phyloP scores from a whole-genome alignment of 1,140 invertebrate species.

The Heterodera schachtii region DNA sequence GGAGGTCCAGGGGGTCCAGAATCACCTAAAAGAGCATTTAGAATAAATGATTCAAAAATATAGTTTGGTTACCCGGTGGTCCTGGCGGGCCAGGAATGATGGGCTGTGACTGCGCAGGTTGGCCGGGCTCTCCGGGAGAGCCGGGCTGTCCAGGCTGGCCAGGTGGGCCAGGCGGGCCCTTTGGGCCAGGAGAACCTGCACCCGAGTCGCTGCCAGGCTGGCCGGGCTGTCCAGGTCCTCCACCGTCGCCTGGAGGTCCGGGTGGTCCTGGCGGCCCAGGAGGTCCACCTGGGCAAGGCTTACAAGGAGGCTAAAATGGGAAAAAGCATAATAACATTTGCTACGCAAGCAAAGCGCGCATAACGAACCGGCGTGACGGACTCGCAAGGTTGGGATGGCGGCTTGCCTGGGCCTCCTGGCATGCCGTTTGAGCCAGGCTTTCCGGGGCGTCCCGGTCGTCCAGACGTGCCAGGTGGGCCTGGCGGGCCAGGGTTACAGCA shows the following conservation, averaged over 20 bases:
- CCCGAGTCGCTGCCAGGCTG: slow-evolving; percentile 9
- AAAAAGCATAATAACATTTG: slow-evolving; percentile 24
- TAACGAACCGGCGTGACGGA: slow-evolving; percentile 46
- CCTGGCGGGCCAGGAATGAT: slow-evolving; percentile 31
- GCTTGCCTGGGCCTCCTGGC: slow-evolving; percentile 43
- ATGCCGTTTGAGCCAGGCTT: slow-evolving; percentile 39
- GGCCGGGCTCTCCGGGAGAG: slow-evolving; percentile 35
- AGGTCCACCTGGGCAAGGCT: slow-evolving; percentile 43
- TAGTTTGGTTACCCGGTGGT: slow-evolving; percentile 4
- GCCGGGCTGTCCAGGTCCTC: slow-evolving; percentile 5
- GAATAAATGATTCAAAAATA: slow-evolving; percentile 5
- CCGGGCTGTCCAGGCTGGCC: slow-evolving; percentile 38
- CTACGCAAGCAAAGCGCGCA: slow-evolving; percentile 57
- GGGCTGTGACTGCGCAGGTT: slow-evolving; percentile 26
- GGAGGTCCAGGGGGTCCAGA: slow-evolving; percentile 38
- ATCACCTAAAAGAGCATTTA: neutral
- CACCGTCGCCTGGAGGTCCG: slow-evolving; percentile 32
- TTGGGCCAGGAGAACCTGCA: neutral
- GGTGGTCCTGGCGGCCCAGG: slow-evolving; percentile 47
- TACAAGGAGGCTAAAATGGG: slow-evolving; percentile 38
- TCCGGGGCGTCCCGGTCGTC: slow-evolving; percentile 43
- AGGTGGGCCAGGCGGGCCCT: slow-evolving; percentile 38
- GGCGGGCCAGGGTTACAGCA: slow-evolving; percentile 58
- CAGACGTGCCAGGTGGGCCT: slow-evolving; percentile 33
- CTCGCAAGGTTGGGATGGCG: slow-evolving; percentile 40